These are phyloP conservation scores for Pipistrellus pygmaeus DNA, from an alignment of 2,797 vertebrate species.

Conservation along the genomic window DNA sequence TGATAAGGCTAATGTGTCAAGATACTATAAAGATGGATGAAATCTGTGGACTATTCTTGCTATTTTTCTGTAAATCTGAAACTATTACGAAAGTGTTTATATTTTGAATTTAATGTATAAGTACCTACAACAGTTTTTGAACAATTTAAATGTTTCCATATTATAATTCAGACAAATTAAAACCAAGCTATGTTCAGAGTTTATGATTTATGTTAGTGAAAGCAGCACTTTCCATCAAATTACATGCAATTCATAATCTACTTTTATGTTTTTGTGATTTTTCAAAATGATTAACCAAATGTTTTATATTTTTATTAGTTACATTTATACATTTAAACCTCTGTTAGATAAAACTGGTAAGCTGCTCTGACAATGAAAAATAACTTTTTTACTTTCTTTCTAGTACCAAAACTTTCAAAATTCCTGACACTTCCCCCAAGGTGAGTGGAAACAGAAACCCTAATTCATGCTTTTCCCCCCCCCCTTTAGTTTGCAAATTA, in stretches of 20 bases:
- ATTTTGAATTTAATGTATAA: slow-evolving; percentile 42
- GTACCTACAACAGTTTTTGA: background rate
- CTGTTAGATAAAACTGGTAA: slow-evolving; percentile 44
- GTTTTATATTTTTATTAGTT: slow-evolving; percentile 47
- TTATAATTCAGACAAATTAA: slow-evolving; percentile 57
- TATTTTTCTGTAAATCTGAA: slow-evolving; percentile 45
- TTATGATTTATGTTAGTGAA: slow-evolving; percentile 23
- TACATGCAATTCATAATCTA: slow-evolving; percentile 44
- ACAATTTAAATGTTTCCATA: slow-evolving; percentile 38
- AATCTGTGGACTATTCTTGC: slow-evolving; percentile 6
- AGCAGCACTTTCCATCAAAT: slow-evolving; percentile 33
- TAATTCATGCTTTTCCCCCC: no score
- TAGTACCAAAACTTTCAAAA: slow-evolving; percentile 39
- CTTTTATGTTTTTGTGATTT: slow-evolving; percentile 36
- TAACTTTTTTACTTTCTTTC: background rate
- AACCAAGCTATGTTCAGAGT: slow-evolving; percentile 25
- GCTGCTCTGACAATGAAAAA: slow-evolving; percentile 44
- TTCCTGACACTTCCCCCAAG: background rate
- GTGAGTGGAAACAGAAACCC: background rate
- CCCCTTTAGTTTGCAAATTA: background rate
- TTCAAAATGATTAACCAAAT: slow-evolving; percentile 44
- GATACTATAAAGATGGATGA: slow-evolving; percentile 22
- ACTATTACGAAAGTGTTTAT: slow-evolving; percentile 6
- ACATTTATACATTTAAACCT: background rate
- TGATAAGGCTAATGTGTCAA: background rate